Evolutionary conservation across 2,113 vertebrate genomes (phyloP), one percentile per base, ranked within the genome.

Genomic region (Oceanites oceanicus): DNA sequence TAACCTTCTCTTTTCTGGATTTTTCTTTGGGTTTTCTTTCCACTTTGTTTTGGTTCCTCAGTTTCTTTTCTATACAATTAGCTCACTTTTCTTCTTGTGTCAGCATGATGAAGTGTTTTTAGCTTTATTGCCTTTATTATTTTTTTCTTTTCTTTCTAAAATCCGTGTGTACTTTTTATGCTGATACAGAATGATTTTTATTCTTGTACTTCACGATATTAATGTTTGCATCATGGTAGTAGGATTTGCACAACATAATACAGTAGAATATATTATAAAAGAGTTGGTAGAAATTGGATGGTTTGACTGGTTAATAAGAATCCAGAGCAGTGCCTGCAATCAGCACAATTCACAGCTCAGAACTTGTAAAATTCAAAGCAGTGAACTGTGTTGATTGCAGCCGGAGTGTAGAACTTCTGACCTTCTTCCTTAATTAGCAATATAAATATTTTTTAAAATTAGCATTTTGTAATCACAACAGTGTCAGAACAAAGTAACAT

Each of bases 391-490:
- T 21, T 94, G 94, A 89, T 94, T 95, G 91, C 83, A 91, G 87
- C 63, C 8, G 10, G 62, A 96, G 83, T 67, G 40, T 86, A 94
- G 91, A 96, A 95, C 86, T 95, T 96, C 88, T 89, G 87, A 96
- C 88, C 74, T 96, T 95, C 83, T 78, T 91, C 65, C 92, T 97
- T 97, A 98, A 97, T 98, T 96, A 96, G 79, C 87, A 97, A 87
- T 95, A 92, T 96, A 97, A 94, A 95, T 96, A 96, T 97, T 97
- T 96, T 93, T 96, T 83, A 8, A 96, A 96, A 96, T 97, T 97
- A 96, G 67, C 92, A 90, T 98, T 97, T 97, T 95, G 83, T 96
- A 96, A 89, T 96, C 79, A 88, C 62, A 97, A 34, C 78, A 45
- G 75, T 86, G 87, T 92, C 93, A 96, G 95, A 91, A 88, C 59